Conservation (phyloP, 35 echinoderm and acorn worm genomes). For the Acanthaster planci region DNA sequence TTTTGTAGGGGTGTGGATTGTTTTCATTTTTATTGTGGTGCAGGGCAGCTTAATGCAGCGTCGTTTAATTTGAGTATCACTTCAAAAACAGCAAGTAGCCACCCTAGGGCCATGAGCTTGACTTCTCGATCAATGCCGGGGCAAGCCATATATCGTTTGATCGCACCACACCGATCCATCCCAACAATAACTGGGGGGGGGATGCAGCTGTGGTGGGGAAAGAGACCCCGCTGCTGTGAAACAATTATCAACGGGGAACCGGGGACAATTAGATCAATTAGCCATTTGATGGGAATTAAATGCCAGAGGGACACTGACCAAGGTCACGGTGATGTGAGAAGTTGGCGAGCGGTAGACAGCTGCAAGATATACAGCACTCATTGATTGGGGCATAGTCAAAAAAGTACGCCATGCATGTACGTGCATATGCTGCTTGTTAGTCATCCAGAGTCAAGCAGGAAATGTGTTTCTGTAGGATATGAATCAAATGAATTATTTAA, state of each 20-base stretch:
- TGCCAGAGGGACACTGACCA: background rate
- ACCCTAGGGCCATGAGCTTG: background rate
- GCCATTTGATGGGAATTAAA: slow-evolving; percentile 10
- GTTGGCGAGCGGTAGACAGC: background rate
- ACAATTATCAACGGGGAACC: background rate
- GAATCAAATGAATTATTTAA: too few species aligned
- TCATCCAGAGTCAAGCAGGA: too few species aligned
- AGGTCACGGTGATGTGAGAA: slow-evolving; percentile 2
- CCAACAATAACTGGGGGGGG: background rate
- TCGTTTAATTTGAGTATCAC: too few species aligned
- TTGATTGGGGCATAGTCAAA: background rate
- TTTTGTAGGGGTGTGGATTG: too few species aligned
- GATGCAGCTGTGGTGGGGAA: background rate
- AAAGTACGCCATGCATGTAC: background rate
- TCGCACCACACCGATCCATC: background rate
- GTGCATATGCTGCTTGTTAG: too few species aligned
- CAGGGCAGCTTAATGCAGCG: too few species aligned
- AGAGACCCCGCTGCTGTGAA: slow-evolving; percentile 11
- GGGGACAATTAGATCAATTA: slow-evolving; percentile 6
- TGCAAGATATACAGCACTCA: background rate
- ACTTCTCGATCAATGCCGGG: background rate
- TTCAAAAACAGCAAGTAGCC: too few species aligned
- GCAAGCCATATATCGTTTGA: background rate
- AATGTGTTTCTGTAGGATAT: too few species aligned
- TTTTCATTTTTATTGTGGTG: too few species aligned